phyloP scores from a whole-genome alignment of 2,888 invertebrate species.

The Hemicrepidius hirtus region DNA sequence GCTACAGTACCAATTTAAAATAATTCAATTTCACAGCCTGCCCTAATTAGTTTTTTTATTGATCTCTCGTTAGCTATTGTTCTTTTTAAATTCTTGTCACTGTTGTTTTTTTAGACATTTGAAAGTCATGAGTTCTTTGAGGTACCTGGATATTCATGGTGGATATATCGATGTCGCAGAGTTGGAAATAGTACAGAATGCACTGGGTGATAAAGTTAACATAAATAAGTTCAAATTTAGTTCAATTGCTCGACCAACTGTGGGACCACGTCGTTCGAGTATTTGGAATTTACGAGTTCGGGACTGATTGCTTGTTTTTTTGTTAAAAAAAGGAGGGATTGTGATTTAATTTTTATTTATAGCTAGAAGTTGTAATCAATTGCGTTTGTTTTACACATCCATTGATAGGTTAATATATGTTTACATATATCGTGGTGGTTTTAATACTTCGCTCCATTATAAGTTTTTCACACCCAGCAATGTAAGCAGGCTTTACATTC shows the following conservation, averaged over 20 bases:
- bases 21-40: too few relatives aligned
- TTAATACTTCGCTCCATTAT: too few relatives aligned
- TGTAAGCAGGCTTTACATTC: too few relatives aligned
- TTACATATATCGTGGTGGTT: too few relatives aligned
- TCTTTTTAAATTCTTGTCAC: too few relatives aligned
- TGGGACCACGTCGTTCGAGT: slow-evolving; percentile 89
- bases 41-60: too few relatives aligned
- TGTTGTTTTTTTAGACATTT: slow-evolving; percentile 69
- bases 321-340: not conserved
- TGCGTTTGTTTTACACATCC: too few relatives aligned
- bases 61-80: too few relatives aligned
- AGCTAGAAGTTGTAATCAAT: not conserved
- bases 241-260: slow-evolving; percentile 92
- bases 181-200: slow-evolving; percentile 74
- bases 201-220: slow-evolving; percentile 76
- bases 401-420: too few relatives aligned
- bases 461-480: too few relatives aligned
- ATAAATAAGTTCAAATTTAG: slow-evolving; percentile 87
- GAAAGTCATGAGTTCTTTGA: slow-evolving; percentile 78
- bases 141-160: slow-evolving; percentile 89
- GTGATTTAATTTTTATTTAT: not conserved
- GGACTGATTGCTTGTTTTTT: slow-evolving; percentile 76
- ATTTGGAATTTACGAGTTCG: slow-evolving; percentile 92
- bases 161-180: slow-evolving; percentile 80
- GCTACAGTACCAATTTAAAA: too few relatives aligned